Conservation (phyloP, 2,888 invertebrate genomes). For the Stenchaetothrips biformis region DNA sequence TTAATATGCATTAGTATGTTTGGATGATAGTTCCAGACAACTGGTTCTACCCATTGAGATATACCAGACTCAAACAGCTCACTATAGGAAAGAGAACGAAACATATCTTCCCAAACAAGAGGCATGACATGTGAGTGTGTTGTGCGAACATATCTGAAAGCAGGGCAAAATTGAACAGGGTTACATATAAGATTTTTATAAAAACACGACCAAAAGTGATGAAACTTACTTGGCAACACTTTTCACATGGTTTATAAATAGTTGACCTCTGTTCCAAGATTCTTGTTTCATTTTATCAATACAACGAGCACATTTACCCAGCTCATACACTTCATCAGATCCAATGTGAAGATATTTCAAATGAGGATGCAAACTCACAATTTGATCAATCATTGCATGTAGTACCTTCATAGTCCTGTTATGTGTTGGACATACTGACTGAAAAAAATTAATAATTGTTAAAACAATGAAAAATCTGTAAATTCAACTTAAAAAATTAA, state of each 20-base stretch:
- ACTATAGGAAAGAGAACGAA: slow-evolving; percentile 53
- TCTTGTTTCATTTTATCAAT: slow-evolving; percentile 41
- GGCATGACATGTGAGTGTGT: slow-evolving; percentile 53
- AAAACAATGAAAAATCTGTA: background rate
- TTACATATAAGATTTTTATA: background rate
- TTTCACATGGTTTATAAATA: slow-evolving; percentile 61
- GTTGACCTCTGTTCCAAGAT: slow-evolving; percentile 50
- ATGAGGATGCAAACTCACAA: slow-evolving; percentile 54
- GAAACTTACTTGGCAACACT: slow-evolving; percentile 47
- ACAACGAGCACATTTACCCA: slow-evolving; percentile 61
- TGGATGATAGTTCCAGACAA: slow-evolving; percentile 65
- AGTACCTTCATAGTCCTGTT: slow-evolving; percentile 55
- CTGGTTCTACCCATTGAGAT: slow-evolving; percentile 56
- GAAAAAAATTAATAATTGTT: slow-evolving; percentile 39
- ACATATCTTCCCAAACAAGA: slow-evolving; percentile 81
- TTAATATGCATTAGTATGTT: slow-evolving; percentile 42
- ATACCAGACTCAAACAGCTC: slow-evolving; percentile 49
- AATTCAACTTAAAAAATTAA: slow-evolving; percentile 28
- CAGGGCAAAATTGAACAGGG: background rate
- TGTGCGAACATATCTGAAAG: slow-evolving; percentile 46
- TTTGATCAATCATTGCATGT: slow-evolving; percentile 65
- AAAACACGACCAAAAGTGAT: slow-evolving; percentile 20
- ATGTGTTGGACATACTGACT: slow-evolving; percentile 67
- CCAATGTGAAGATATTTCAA: slow-evolving; percentile 65
- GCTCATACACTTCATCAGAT: slow-evolving; percentile 74